Percentiles rank a stretch among this genome's conserved stretches.
phyloP scores from a whole-genome alignment of 2,113 vertebrate species.

The Cheilinus undulatus region DNA sequence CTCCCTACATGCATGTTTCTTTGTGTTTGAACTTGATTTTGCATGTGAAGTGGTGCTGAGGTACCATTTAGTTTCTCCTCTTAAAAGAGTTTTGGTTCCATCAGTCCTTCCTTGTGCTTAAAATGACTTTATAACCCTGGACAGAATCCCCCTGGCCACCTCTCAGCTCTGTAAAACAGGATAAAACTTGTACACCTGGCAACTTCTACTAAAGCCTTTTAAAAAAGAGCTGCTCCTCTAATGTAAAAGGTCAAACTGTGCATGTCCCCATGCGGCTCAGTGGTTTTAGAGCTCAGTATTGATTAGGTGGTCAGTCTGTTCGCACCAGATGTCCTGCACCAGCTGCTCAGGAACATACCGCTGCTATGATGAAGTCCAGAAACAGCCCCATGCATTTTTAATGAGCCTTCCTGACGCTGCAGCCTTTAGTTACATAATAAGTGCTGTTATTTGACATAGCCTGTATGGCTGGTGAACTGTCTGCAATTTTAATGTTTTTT shows the following conservation, averaged over 20 bases:
- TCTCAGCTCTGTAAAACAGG: neutral
- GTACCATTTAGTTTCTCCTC: too few species aligned
- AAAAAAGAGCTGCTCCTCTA: conserved; percentile 19
- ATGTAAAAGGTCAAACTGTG: conserved; percentile 39
- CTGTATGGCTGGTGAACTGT: neutral
- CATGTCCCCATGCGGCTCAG: conserved; percentile 14
- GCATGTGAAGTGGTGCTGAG: too few species aligned
- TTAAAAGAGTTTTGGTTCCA: too few species aligned
- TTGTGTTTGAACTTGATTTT: neutral
- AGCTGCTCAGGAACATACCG: conserved; percentile 45
- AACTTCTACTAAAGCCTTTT: conserved; percentile 3
- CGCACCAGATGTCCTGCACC: conserved; percentile 55
- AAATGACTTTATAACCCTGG: neutral
- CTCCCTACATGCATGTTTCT: neutral
- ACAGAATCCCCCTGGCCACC: neutral
- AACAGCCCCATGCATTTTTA: conserved; percentile 32
- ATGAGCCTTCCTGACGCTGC: conserved; percentile 28
- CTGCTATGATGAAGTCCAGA: conserved; percentile 23
- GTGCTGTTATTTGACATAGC: neutral
- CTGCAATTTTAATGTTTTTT: too few species aligned
- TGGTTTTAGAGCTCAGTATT: conserved; percentile 38
- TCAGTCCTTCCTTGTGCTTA: too few species aligned
- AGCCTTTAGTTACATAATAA: conserved; percentile 28
- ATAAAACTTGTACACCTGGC: neutral
- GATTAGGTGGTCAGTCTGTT: conserved; percentile 54